Evolutionary conservation across 2,797 vertebrate species (phyloP).

Genomic region (Lates japonicus): DNA sequence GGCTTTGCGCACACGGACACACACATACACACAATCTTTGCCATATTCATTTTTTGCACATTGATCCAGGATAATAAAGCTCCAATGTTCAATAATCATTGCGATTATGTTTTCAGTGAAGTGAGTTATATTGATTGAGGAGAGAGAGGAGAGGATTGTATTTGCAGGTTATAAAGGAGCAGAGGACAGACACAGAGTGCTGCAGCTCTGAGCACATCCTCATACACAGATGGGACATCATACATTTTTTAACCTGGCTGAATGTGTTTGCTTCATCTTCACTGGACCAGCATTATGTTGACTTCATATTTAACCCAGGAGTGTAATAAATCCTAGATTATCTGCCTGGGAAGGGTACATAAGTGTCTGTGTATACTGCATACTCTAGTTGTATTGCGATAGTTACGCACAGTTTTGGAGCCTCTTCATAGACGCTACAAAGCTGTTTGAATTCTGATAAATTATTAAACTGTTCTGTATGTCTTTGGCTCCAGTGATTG

Average conservation of each 20-base stretch:
- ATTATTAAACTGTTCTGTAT: conserved; percentile 64
- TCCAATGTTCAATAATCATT: conserved; percentile 65
- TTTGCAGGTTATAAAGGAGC: conserved; percentile 43
- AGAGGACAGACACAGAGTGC: conserved; percentile 12
- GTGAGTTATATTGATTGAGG: conserved; percentile 53
- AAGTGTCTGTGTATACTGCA: background rate
- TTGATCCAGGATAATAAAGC: conserved; percentile 70
- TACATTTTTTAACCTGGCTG: conserved; percentile 52
- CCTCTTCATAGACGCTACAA: conserved; percentile 22
- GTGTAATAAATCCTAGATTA: too few relatives aligned
- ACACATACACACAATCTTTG: conserved; percentile 28
- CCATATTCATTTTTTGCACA: conserved; percentile 69
- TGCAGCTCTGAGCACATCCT: conserved; percentile 35
- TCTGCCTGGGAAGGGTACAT: conserved; percentile 19
- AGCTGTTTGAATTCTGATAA: conserved; percentile 55
- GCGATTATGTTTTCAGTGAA: conserved; percentile 66
- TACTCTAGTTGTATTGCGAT: background rate
- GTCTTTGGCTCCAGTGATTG: conserved; percentile 55
- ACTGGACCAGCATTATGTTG: conserved; percentile 27
- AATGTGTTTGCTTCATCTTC: conserved; percentile 32
- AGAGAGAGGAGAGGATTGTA: conserved; percentile 26
- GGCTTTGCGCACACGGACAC: conserved; percentile 11
- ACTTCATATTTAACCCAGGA: too few relatives aligned
- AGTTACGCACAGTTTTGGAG: conserved; percentile 12
- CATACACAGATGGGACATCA: conserved; percentile 41